Evolutionary conservation across 2,888 invertebrate species (phyloP).

Genomic region (Agriopis aurantiaria): DNA sequence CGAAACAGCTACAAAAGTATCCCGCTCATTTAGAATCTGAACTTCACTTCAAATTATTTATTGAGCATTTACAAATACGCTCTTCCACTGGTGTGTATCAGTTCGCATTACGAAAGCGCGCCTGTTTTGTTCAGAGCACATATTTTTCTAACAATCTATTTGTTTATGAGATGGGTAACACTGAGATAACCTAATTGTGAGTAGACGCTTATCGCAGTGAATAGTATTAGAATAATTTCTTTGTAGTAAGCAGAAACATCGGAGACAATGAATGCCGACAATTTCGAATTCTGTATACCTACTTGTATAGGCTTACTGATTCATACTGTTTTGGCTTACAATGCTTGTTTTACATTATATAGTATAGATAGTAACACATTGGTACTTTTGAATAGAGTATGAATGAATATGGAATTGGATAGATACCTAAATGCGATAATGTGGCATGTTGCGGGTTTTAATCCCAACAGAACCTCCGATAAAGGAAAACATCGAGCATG

Average conservation of each 20-base stretch:
- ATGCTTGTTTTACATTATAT: not conserved
- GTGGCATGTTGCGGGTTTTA: not conserved
- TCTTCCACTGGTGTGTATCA: slow-evolving; percentile 39
- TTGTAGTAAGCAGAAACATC: slow-evolving; percentile 43
- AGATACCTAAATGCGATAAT: not conserved
- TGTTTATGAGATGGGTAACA: slow-evolving; percentile 71
- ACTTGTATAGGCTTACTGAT: slow-evolving; percentile 7
- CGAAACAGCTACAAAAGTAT: not conserved
- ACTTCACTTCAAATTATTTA: slow-evolving; percentile 35
- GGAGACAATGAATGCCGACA: slow-evolving; percentile 31
- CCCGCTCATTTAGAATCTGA: slow-evolving; percentile 1
- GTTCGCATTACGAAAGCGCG: slow-evolving; percentile 45
- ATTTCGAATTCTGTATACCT: not conserved
- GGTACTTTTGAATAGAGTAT: not conserved
- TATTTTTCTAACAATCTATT: slow-evolving; percentile 46
- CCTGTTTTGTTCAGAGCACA: slow-evolving; percentile 37
- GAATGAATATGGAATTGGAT: not conserved
- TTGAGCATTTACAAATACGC: slow-evolving; percentile 30
- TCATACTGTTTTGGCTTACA: slow-evolving; percentile 14
- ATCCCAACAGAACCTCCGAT: not conserved
- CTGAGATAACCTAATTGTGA: slow-evolving; percentile 76
- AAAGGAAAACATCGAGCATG: not conserved
- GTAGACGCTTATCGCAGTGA: slow-evolving; percentile 62
- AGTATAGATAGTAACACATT: not conserved
- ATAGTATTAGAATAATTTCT: slow-evolving; percentile 68